These are phyloP conservation scores for Mesoligia furuncula DNA, from an alignment of 2,888 invertebrate genomes.

Conservation along the genomic window DNA sequence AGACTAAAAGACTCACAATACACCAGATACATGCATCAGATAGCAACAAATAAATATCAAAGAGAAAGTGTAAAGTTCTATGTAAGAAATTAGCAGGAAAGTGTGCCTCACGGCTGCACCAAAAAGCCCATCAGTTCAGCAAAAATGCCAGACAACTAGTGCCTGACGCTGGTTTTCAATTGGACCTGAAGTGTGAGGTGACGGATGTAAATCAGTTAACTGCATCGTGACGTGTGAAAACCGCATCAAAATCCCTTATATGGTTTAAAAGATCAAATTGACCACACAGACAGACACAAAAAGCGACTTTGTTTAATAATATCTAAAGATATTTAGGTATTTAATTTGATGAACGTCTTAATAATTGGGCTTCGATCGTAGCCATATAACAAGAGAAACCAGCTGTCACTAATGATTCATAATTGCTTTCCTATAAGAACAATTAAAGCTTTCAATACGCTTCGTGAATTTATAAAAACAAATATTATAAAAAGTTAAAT, in stretches of 20 bases:
- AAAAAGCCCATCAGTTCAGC: too few relatives aligned
- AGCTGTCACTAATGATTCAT: not conserved
- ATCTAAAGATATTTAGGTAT: not conserved
- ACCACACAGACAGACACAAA: too few relatives aligned
- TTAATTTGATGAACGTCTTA: not conserved
- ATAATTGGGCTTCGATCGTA: not conserved
- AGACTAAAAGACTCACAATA: too few relatives aligned
- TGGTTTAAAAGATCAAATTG: not conserved
- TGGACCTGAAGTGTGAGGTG: too few relatives aligned
- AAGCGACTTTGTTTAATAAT: not conserved
- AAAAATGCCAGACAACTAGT: too few relatives aligned
- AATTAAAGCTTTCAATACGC: not conserved
- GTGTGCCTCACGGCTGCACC: too few relatives aligned
- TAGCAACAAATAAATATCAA: too few relatives aligned
- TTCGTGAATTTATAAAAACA: not conserved
- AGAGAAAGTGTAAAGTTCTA: too few relatives aligned
- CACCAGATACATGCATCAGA: too few relatives aligned
- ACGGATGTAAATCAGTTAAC: too few relatives aligned
- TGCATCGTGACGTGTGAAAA: not conserved
- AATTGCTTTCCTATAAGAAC: not conserved
- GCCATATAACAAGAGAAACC: not conserved
- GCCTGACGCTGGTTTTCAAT: too few relatives aligned
- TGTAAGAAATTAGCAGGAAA: too few relatives aligned
- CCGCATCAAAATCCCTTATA: not conserved
- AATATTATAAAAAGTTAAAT: not conserved